phyloP scores from a whole-genome alignment of 1,140 invertebrate species.

The Tetramorium parvispinum region DNA sequence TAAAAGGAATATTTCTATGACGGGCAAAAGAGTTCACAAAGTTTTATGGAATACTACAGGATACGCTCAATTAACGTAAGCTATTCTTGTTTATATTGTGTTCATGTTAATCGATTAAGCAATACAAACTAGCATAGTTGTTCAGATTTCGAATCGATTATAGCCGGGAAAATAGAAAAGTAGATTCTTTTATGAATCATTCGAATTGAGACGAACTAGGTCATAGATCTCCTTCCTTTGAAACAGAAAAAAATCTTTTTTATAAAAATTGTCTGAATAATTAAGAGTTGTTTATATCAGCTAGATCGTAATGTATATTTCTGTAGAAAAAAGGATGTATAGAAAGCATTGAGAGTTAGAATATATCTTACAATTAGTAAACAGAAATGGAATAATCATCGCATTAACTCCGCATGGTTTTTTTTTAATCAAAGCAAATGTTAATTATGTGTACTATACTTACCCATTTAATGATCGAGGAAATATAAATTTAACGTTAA shows the following conservation, averaged over 20 bases:
- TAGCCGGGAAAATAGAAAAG: not conserved
- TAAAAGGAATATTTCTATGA: not conserved
- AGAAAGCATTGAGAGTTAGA: slow-evolving; percentile 59
- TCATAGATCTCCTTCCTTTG: not conserved
- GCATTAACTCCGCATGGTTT: slow-evolving; percentile 53
- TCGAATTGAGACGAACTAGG: slow-evolving; percentile 42
- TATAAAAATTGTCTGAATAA: slow-evolving; percentile 6
- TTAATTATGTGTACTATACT: not conserved
- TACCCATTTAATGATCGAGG: not conserved
- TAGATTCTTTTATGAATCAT: slow-evolving; percentile 14
- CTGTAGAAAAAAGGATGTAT: slow-evolving; percentile 16
- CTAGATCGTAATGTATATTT: not conserved
- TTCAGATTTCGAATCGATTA: not conserved
- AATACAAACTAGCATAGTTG: not conserved
- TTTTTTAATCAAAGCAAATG: slow-evolving; percentile 60
- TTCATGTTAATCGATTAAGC: not conserved
- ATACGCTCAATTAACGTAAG: not conserved
- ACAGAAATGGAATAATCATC: slow-evolving; percentile 60
- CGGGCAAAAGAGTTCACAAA: not conserved
- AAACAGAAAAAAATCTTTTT: not conserved
- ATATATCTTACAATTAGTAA: slow-evolving; percentile 42
- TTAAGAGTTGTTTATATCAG: slow-evolving; percentile 53
- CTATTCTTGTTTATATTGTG: not conserved
- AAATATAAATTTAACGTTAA: not conserved
- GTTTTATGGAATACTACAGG: not conserved